Evolutionary conservation across 2,888 invertebrate species (phyloP), one percentile per base, ranked within the genome.

Genomic region (Leucoptera coffeella): DNA sequence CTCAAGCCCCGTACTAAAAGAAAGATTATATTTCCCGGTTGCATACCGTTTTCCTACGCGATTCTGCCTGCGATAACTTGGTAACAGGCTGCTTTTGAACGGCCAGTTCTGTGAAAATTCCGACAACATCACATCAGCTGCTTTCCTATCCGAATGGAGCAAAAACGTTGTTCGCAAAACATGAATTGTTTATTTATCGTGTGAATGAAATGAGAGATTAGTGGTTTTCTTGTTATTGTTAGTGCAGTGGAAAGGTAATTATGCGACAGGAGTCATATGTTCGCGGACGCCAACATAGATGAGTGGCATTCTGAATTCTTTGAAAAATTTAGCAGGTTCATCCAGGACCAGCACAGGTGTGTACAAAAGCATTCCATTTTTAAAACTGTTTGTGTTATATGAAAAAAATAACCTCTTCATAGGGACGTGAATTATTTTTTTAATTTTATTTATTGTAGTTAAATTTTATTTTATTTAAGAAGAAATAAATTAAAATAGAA

Each of bases 291-390:
- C 69, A 60, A 59, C 53, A 73, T 77, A 67, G 71, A 80, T 80
- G 80, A 79, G 78, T 72, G 78, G 78, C 47, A 73, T 80, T 54
- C 64, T 80, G 53, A 80, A 78, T 60, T 79, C 80, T 40, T 72
- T 80, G 52, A 78, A 77, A 60, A 80, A 72, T 69, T 73, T 80
- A 54, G 78, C 79, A 49, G 52, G 69, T 47, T 62, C 72, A 46
- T 65, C 62, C 39, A 58, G 48, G 47, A 47, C 57, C 41, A 50
- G 51, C 42, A 39, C 65, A 57, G 69, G 71, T 71, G n/a, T n/a
- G n/a, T n/a, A n/a, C n/a, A n/a, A 52, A 23, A 42, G 22, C 10
- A 12, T n/a, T 12, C 12, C 12, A 27, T 22, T 27, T 17, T 17
- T 7, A n/a, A n/a, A n/a, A n/a, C n/a, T n/a, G n/a, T n/a, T n/a